Conservation (phyloP, 2,113 vertebrate genomes). For the Hipposideros armiger region DNA sequence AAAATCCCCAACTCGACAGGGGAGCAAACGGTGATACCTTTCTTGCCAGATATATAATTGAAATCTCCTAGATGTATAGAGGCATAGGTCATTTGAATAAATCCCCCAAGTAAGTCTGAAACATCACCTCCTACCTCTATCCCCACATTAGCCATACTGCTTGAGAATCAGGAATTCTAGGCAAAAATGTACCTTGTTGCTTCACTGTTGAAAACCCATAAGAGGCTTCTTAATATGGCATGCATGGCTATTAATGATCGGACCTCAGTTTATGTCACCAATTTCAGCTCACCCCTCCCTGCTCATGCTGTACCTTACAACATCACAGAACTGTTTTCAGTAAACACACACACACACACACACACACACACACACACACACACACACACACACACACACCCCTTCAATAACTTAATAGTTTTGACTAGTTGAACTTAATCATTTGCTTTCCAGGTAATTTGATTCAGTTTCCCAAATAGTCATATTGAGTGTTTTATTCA, state of each 20-base stretch:
- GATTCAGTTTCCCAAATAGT: not conserved
- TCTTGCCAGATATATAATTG: no score
- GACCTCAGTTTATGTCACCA: not conserved
- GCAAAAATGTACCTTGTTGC: not conserved
- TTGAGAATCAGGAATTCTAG: not conserved
- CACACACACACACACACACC: not conserved
- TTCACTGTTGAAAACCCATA: not conserved
- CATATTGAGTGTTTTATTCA: not conserved
- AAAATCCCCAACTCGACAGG: not conserved
- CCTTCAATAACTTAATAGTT: not conserved
- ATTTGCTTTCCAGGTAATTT: conserved; percentile 3
- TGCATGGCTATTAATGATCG: not conserved
- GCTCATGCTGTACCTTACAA: not conserved
- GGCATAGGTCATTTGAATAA: not conserved
- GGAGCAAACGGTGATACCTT: not conserved
- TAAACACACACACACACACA: not conserved
- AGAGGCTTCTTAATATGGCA: not conserved
- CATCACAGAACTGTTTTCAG: not conserved
- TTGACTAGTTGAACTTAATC: not conserved
- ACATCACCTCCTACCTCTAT: not conserved
- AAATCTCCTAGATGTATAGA: not conserved
- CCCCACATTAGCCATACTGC: not conserved
- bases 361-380: not conserved
- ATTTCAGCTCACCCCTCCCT: not conserved
- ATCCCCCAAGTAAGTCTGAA: not conserved